phyloP scores from a whole-genome alignment of 2,113 vertebrate species.

The Myrmecobius fasciatus region DNA sequence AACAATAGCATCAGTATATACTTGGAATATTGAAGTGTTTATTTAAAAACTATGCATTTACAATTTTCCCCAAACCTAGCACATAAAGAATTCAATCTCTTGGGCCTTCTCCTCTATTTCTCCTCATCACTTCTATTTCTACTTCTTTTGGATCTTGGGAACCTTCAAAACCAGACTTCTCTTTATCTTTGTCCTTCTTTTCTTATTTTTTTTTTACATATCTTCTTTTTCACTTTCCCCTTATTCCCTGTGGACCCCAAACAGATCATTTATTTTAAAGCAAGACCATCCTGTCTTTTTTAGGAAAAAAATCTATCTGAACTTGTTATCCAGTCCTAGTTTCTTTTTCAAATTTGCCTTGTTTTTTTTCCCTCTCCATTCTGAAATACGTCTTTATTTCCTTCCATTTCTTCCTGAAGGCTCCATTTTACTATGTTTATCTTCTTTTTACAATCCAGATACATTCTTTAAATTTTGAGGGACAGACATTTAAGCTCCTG shows the following conservation, averaged over 20 bases:
- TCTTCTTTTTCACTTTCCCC: neutral
- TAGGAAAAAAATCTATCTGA: neutral
- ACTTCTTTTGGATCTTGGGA: neutral
- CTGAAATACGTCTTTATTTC: neutral
- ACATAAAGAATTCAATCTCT: neutral
- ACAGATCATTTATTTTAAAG: neutral
- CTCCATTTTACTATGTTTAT: neutral
- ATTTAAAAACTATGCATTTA: neutral
- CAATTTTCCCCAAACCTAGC: neutral
- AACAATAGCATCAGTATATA: neutral
- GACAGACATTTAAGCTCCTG: neutral
- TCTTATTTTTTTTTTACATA: neutral
- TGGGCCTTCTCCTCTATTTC: neutral
- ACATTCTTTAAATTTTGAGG: neutral
- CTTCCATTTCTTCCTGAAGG: neutral
- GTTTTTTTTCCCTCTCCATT: neutral
- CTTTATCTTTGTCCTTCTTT: neutral
- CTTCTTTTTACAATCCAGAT: neutral
- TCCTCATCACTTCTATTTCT: neutral
- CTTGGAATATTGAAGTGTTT: neutral
- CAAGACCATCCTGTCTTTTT: neutral
- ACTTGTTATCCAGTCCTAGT: neutral
- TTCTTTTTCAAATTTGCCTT: neutral
- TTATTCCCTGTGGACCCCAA: neutral
- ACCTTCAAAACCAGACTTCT: neutral